Evolutionary conservation across 2,888 invertebrate genomes (phyloP).

Genomic region (Onchidella celtica): DNA sequence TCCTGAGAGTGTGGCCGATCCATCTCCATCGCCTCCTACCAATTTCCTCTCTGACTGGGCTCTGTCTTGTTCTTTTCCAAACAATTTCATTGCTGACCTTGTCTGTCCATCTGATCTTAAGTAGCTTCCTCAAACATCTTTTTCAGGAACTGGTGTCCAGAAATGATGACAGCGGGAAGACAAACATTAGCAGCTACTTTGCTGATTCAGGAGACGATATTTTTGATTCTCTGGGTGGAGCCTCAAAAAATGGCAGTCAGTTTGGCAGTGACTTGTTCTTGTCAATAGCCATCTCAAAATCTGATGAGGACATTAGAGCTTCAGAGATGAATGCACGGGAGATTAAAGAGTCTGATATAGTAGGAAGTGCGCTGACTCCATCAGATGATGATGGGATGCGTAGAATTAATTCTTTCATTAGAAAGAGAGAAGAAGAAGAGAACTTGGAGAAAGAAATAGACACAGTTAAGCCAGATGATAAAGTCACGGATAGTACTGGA

Average conservation of each 20-base stretch:
- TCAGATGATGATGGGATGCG: conserved; percentile 34
- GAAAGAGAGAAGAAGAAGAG: conserved; percentile 34
- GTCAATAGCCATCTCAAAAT: conserved; percentile 45
- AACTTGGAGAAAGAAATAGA: conserved; percentile 9
- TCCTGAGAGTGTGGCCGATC: no score
- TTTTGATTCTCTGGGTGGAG: conserved; percentile 63
- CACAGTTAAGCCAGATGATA: not conserved
- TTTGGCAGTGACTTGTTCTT: conserved; percentile 37
- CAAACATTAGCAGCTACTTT: conserved; percentile 71
- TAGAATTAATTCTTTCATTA: conserved; percentile 39
- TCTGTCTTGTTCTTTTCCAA: no score
- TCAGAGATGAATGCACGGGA: conserved; percentile 48
- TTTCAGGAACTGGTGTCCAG: no score
- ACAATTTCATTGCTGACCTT: no score
- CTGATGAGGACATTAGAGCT: conserved; percentile 43
- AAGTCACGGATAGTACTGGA: not conserved
- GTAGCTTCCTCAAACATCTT: no score
- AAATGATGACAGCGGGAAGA: not conserved
- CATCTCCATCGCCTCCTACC: no score
- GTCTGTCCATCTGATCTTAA: no score
- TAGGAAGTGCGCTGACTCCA: conserved; percentile 6
- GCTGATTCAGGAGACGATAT: conserved; percentile 62
- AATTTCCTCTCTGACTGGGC: no score
- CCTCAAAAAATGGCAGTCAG: not conserved
- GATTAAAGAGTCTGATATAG: conserved; percentile 42